Conservation (phyloP, 2,113 vertebrate genomes). For the Anser brachyrhynchus region DNA sequence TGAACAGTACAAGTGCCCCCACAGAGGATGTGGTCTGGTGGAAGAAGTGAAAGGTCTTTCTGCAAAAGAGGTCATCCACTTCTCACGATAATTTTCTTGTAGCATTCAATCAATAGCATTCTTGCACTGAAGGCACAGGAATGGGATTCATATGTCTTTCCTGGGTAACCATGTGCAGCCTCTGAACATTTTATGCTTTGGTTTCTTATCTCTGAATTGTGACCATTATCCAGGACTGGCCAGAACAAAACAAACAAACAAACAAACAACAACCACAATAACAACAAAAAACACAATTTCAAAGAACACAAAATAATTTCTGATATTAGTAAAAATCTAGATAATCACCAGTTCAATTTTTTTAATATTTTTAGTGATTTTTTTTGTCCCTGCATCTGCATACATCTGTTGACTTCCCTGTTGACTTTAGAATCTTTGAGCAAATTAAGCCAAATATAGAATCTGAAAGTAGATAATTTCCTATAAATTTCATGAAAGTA, state of each 20-base stretch:
- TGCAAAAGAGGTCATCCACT: not conserved
- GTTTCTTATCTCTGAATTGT: not conserved
- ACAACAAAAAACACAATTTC: not conserved
- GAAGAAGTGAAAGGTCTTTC: not conserved
- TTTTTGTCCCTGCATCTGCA: fast-evolving
- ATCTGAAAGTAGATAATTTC: not conserved
- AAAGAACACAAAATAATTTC: not conserved
- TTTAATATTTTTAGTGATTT: not conserved
- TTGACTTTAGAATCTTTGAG: not conserved
- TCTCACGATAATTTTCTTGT: not conserved
- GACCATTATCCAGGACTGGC: not conserved
- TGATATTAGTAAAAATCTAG: not conserved
- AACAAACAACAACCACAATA: not conserved
- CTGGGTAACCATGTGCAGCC: not conserved
- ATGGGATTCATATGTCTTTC: not conserved
- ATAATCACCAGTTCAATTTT: not conserved
- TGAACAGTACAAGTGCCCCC: not conserved
- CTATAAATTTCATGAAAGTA: not conserved
- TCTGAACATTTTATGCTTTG: not conserved
- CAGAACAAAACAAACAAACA: not conserved
- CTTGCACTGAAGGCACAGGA: not conserved
- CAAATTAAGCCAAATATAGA: not conserved
- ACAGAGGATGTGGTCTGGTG: not conserved
- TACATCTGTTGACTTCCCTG: not conserved
- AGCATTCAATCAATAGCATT: not conserved